These are phyloP conservation scores for Gasteruption jaculator DNA, from an alignment of 2,888 invertebrate genomes.

Conservation along the genomic window DNA sequence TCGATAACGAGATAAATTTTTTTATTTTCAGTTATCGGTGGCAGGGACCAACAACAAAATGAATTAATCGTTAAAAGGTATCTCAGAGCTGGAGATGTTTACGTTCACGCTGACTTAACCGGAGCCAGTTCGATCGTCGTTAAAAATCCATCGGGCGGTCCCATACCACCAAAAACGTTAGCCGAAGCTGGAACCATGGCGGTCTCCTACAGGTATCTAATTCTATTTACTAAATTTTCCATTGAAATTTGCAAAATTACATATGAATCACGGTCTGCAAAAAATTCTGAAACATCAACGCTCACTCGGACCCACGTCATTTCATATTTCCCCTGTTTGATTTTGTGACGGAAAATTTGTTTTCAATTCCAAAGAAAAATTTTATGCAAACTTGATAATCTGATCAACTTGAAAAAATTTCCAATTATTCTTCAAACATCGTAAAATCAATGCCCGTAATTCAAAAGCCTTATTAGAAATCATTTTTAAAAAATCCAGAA, in stretches of 20 bases:
- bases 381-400: no score
- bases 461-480: no score
- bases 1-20: constrained; percentile 3
- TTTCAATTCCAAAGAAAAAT: no score
- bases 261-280: no score
- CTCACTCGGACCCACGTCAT: no score
- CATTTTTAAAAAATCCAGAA: no score
- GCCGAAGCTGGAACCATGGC: constrained; percentile 97
- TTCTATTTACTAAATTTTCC: constrained; percentile 2
- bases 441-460: no score
- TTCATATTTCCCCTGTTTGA: no score
- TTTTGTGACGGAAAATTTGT: no score
- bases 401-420: no score
- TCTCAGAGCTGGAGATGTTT: constrained; percentile 79
- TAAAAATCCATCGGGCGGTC: constrained; percentile 71
- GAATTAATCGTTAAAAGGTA: constrained; percentile 96
- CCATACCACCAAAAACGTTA: constrained; percentile 90
- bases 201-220: constrained; percentile 75
- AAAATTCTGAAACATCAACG: neutral
- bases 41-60: constrained; percentile 97
- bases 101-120: constrained; percentile 94
- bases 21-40: constrained; percentile 71
- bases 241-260: constrained; percentile 7
- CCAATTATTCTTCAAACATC: no score
- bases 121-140: constrained; percentile 90